Evolutionary conservation across 2,113 vertebrate species (phyloP), one percentile per base, ranked within the genome.

Genomic region (Meleagris gallopavo): DNA sequence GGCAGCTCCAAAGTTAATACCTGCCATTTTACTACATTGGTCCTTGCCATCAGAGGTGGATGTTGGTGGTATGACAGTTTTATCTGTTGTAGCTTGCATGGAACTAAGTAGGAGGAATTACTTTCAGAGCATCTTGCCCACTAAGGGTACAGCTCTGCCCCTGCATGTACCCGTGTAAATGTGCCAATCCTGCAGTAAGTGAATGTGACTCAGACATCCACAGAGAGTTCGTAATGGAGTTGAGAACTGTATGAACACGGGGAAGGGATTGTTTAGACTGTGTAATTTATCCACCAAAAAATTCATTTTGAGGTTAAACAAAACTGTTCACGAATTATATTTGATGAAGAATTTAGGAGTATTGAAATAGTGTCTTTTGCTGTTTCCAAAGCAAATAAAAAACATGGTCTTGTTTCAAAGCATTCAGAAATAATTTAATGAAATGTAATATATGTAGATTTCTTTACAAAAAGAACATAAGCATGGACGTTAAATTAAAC

Each of bases 381-480:
- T 67, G 21, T 70, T 92, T 92, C 88, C 46, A 90, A 89, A 93
- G 70, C 45, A 74, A 72, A 93, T 22, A 13, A 70, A 13, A 24
- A 29, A 60, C 9, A 50, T 2, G 2, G 22, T 55, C 80, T 67
- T 57, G 77, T 88, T 95, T 90, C 86, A 86, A 88, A 90, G 40
- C 29, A 75, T 52, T 40, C 38, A 81, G 80, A 46, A 96, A 81
- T 52, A 72, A 60, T 78, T 95, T 74, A 88, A 83, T 88, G 80
- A 90, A 94, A 88, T 48, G n/a, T 64, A 90, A 90, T 77, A 81
- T 9, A 36, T 0, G 0, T 58, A 86, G 58, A 72, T 58, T 75
- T 84, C 14, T 75, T 94, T 90, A 61, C 25, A 81, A 84, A 92
- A 93, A 81, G 80, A 94, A 90, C 58, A 89, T 27, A 87, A 87